These are phyloP conservation scores for Cochlearius cochlearius DNA, from an alignment of 2,113 vertebrate species.

Conservation along the genomic window DNA sequence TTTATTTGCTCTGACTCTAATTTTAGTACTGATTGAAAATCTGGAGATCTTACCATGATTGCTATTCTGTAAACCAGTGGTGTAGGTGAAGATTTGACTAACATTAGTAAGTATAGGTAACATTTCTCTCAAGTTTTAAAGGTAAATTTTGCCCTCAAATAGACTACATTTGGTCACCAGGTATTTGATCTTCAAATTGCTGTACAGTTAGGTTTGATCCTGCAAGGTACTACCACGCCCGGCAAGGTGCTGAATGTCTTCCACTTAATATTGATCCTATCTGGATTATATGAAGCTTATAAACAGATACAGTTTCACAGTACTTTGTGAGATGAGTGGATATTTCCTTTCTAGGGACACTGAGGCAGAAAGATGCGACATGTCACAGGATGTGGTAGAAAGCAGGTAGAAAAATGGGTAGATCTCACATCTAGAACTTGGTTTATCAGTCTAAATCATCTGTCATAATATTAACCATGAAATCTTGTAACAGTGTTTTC, in stretches of 20 bases:
- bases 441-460: neutral
- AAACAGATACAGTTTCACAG: neutral
- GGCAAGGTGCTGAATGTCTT: neutral
- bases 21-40: conserved; percentile 35
- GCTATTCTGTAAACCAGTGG: neutral
- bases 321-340: neutral
- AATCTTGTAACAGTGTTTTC: neutral
- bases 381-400: neutral
- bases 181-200: neutral
- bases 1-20: conserved; percentile 48
- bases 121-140: neutral
- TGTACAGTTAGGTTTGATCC: neutral
- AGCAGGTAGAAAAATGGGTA: neutral
- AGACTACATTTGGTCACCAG: neutral
- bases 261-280: neutral
- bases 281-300: neutral
- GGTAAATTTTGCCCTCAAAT: neutral
- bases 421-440: neutral
- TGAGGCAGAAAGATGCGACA: neutral
- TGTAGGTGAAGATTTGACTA: neutral
- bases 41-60: neutral
- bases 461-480: neutral
- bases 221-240: neutral
- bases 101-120: neutral
- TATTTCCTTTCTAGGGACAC: neutral